Conservation (phyloP, 1,140 invertebrate species). For the Drosophila tani region DNA sequence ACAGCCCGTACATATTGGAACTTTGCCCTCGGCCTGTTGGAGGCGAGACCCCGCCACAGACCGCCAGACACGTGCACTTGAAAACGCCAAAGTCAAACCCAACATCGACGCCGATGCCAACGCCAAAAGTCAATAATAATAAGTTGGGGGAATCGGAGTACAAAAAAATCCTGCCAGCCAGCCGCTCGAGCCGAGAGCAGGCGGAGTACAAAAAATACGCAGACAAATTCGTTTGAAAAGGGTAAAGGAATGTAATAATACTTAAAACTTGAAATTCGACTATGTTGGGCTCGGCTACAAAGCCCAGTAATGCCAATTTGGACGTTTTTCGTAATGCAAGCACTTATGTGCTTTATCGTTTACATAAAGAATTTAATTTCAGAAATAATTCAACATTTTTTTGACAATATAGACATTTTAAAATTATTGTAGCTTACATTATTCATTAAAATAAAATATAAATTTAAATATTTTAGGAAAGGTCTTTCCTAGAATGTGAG, state of each 20-base stretch:
- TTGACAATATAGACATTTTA: not conserved
- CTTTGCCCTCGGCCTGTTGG: constrained; percentile 28
- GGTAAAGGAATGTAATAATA: constrained; percentile 83
- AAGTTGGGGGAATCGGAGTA: constrained; percentile 49
- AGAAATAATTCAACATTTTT: not conserved
- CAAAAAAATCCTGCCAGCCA: constrained; percentile 33
- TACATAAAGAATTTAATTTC: not conserved
- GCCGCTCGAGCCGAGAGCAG: not conserved
- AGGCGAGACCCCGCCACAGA: constrained; percentile 31
- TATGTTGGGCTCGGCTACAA: constrained; percentile 40
- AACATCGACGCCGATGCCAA: constrained; percentile 35
- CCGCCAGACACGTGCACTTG: constrained; percentile 76
- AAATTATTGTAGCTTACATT: too few relatives aligned
- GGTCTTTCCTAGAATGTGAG: not conserved
- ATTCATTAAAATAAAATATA: too few relatives aligned
- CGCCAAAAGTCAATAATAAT: constrained; percentile 81
- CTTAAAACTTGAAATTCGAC: constrained; percentile 82
- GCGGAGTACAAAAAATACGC: constrained; percentile 49
- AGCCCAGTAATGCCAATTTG: constrained; percentile 12
- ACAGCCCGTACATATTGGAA: constrained; percentile 31
- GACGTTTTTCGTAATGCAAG: not conserved
- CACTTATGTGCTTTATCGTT: not conserved
- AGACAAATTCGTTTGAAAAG: constrained; percentile 83
- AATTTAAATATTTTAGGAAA: too few relatives aligned
- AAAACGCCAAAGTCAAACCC: constrained; percentile 63